A percentile compares a stretch with the other conserved stretches of the same genome.
Evolutionary conservation across 1,140 invertebrate genomes (phyloP).

Genomic region (Lerema accius): DNA sequence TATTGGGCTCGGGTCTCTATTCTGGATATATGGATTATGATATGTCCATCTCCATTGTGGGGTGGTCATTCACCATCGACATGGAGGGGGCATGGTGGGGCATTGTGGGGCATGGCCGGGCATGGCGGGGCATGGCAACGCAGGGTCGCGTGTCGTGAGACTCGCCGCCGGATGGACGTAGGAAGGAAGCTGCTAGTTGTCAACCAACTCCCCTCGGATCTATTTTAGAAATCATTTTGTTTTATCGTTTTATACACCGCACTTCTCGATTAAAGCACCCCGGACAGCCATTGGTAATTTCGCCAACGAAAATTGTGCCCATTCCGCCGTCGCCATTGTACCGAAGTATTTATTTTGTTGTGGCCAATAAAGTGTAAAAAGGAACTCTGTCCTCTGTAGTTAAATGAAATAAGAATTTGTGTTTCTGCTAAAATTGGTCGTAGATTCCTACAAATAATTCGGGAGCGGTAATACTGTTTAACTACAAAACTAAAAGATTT

Average conservation of each 20-base stretch:
- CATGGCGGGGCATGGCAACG: slow-evolving; percentile 33
- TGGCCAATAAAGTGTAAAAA: no score
- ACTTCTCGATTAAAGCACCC: slow-evolving; percentile 22
- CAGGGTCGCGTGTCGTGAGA: slow-evolving; percentile 76
- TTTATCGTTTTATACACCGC: slow-evolving; percentile 32
- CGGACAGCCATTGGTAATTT: neutral
- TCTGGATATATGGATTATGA: no score
- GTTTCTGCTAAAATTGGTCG: no score
- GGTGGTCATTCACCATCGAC: slow-evolving; percentile 67
- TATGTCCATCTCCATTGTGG: no score
- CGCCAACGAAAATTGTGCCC: neutral
- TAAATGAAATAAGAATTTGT: no score
- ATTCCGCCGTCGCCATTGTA: no score
- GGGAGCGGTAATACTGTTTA: no score
- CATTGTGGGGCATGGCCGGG: slow-evolving; percentile 16
- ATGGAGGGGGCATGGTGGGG: slow-evolving; percentile 27
- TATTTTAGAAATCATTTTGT: slow-evolving; percentile 73
- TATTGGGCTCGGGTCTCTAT: no score
- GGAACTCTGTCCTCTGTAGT: no score
- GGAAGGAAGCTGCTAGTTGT: slow-evolving; percentile 79
- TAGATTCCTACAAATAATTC: no score
- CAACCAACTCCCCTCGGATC: slow-evolving; percentile 72
- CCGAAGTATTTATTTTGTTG: no score
- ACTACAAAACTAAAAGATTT: no score
- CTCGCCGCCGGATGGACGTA: slow-evolving; percentile 70